Base-by-base conservation (phyloP, 2,797 vertebrate genomes). In the Coregonus ussuriensis region DNA sequence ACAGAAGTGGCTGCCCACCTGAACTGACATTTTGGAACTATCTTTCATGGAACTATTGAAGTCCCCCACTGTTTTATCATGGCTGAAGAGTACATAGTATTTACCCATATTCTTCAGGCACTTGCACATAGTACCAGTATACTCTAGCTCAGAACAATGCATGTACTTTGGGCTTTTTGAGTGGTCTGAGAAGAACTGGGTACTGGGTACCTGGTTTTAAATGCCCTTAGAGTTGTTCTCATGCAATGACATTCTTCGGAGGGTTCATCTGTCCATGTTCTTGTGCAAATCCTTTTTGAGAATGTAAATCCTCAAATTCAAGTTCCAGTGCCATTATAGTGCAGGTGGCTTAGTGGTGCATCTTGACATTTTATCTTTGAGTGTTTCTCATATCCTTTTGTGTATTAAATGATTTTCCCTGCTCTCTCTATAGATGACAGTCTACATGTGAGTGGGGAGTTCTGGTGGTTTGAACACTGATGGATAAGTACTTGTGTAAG, bases 231-330 rank as follows among this genome's bases (percentile, higher is more conserved):
- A n/a, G 56, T 59, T 59, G 56, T 59, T 59, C 9, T 47, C 9
- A 9, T 47, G 41, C 41, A 13, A 9, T 47, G 41, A 47, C 41
- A 47, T 47, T 47, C 41, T 47, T 47, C 41, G 11, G 41, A 47
- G 41, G 41, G 41, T 47, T 47, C 41, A 47, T 13, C 9, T 47
- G 9, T 47, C 41, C 56, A 9, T 59, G 56, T 59, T 59, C 56
- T 59, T 21, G 56, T n/a, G n/a, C 56, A n/a, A 59, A 59, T 59
- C 56, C n/a, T n/a, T 59, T 59, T n/a, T 59, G 56, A 59, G n/a
- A 18, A 18, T 21, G 56, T 21, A 9, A 18, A 59, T 59, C 56
- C n/a, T 59, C 18, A 59, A n/a, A 18, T 9, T 59, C 5, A 59
- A 59, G 56, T 59, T 16, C 2, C 21, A 59, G 18, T 59, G n/a